Evolutionary conservation across 2,888 invertebrate genomes (phyloP).

Genomic region (Clanis bilineata): DNA sequence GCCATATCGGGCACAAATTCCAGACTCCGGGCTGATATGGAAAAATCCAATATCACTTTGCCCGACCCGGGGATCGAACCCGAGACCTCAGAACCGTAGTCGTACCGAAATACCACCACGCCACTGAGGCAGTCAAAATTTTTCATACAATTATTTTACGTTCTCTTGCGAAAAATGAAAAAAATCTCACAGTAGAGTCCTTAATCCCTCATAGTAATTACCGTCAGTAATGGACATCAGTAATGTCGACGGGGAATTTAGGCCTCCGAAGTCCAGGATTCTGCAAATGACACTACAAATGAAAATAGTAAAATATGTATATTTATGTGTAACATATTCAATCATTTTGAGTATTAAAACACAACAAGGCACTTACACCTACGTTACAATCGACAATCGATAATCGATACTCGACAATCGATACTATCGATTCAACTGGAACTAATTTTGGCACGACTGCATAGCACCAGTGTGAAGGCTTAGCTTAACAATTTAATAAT

Average conservation of each 20-base stretch:
- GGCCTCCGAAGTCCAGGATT: not conserved
- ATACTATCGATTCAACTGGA: conserved; percentile 16
- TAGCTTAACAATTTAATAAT: not conserved
- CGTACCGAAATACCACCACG: too few relatives aligned
- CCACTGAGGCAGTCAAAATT: too few relatives aligned
- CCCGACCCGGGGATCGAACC: too few relatives aligned
- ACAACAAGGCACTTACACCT: conserved; percentile 66
- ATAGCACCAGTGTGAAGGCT: conserved; percentile 30
- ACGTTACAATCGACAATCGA: conserved; percentile 20
- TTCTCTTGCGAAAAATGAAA: too few relatives aligned
- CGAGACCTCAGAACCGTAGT: too few relatives aligned
- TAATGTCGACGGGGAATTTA: not conserved
- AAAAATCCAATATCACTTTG: too few relatives aligned
- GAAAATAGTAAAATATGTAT: conserved; percentile 83
- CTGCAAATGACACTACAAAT: conserved; percentile 67
- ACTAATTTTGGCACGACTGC: conserved; percentile 37
- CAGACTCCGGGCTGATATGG: too few relatives aligned
- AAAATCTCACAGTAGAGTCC: too few relatives aligned
- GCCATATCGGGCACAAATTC: too few relatives aligned
- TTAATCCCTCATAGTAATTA: too few relatives aligned
- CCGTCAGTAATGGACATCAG: too few relatives aligned
- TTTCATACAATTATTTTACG: too few relatives aligned
- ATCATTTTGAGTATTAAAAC: conserved; percentile 73
- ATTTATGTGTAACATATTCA: conserved; percentile 74
- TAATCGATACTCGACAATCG: conserved; percentile 11